Conservation (phyloP, 2,888 invertebrate genomes). For the Phasia obesa region DNA sequence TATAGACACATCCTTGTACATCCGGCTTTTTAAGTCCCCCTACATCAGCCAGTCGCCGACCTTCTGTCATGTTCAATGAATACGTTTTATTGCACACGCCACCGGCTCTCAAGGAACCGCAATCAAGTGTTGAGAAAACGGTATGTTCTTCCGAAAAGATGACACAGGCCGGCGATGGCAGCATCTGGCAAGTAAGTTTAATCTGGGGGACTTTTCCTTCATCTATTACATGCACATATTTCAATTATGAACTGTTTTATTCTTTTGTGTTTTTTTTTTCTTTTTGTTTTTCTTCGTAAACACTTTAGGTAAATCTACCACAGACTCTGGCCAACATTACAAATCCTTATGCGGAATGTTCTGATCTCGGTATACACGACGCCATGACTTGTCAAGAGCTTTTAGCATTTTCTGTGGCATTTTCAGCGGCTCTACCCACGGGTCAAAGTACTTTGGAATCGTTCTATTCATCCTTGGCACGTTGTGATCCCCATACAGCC, state of each 20-base stretch:
- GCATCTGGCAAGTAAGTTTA: constrained; percentile 85
- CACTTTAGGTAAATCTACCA: constrained; percentile 81
- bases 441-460: constrained; percentile 92
- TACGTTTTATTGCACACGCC: constrained; percentile 89
- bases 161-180: constrained; percentile 91
- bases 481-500: constrained; percentile 84
- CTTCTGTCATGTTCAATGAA: constrained; percentile 95
- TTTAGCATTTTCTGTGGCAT: constrained; percentile 94
- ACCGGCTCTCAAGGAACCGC: constrained; percentile 79
- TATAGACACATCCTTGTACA: constrained; percentile 86
- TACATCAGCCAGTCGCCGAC: constrained; percentile 87
- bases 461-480: constrained; percentile 91
- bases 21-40: constrained; percentile 89
- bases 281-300: constrained; percentile 5
- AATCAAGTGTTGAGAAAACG: constrained; percentile 82
- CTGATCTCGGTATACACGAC: constrained; percentile 83
- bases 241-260: neutral
- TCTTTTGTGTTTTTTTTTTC: constrained; percentile 8
- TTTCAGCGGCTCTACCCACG: constrained; percentile 95
- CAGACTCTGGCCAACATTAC: constrained; percentile 83
- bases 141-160: constrained; percentile 93
- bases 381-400: constrained; percentile 90
- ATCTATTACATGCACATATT: neutral
- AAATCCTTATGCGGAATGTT: constrained; percentile 83
- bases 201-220: constrained; percentile 48